These are phyloP conservation scores for Erythrocercus mccallii DNA, from an alignment of 2,113 vertebrate genomes.

Conservation along the genomic window DNA sequence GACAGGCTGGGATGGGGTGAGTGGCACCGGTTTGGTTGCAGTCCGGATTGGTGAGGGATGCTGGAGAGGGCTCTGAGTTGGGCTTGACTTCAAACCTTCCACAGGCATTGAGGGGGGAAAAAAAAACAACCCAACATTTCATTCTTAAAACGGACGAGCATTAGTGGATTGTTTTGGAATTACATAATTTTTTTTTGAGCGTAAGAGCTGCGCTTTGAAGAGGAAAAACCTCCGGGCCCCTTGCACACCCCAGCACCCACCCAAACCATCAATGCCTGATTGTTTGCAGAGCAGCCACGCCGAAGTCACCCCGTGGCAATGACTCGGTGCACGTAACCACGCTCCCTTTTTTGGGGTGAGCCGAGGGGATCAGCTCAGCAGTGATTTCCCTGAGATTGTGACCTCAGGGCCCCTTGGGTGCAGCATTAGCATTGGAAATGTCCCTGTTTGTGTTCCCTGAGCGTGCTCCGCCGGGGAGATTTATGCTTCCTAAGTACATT, in stretches of 20 bases:
- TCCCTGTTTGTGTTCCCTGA: background rate
- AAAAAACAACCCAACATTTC: too few species aligned
- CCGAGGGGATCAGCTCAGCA: background rate
- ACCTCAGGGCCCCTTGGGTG: background rate
- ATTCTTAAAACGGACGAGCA: background rate
- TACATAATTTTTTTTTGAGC: background rate
- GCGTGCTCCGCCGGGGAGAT: background rate
- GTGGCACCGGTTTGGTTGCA: background rate
- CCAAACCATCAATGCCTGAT: rapidly evolving
- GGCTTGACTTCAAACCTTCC: background rate
- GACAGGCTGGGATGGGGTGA: background rate
- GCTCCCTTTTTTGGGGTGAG: background rate
- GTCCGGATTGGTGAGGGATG: background rate
- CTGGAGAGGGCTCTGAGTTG: background rate
- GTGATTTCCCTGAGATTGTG: background rate
- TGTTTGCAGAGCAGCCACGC: rapidly evolving
- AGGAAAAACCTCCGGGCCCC: background rate
- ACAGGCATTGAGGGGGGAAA: background rate
- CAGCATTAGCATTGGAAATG: background rate
- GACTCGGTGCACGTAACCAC: background rate
- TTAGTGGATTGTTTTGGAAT: background rate
- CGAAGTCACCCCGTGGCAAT: rapidly evolving
- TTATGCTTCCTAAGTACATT: constrained; percentile 45
- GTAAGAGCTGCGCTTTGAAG: background rate
- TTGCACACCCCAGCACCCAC: rapidly evolving